phyloP scores from a whole-genome alignment of 2,797 vertebrate genomes.

The Choloepus didactylus region DNA sequence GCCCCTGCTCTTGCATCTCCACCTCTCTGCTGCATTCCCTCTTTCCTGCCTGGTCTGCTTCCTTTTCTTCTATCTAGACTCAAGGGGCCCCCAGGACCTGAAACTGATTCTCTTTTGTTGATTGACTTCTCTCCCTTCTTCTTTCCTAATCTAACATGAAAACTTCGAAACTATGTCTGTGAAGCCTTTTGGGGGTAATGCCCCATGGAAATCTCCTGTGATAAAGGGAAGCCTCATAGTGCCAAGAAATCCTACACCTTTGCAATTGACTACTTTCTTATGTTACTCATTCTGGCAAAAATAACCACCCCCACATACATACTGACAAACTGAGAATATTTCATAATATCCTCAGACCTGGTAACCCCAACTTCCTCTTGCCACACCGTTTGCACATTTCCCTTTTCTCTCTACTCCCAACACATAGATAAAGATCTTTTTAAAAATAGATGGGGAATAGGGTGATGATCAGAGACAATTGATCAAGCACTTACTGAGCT shows the following conservation, averaged over 20 bases:
- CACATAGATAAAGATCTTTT: background rate
- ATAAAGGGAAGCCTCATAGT: background rate
- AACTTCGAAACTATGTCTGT: background rate
- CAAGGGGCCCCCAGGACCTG: background rate
- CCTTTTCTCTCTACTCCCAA: background rate
- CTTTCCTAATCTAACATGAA: background rate
- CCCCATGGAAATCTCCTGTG: background rate
- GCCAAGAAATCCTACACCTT: background rate
- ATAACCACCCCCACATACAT: background rate
- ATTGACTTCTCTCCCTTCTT: background rate
- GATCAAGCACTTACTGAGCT: background rate
- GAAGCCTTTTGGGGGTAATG: background rate
- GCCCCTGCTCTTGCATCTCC: background rate
- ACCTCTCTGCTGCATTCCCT: background rate
- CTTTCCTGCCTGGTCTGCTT: background rate
- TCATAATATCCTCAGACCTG: background rate
- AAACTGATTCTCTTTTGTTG: background rate
- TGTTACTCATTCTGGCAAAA: background rate
- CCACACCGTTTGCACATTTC: slow-evolving; percentile 56
- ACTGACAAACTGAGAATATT: background rate
- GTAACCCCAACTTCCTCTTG: slow-evolving; percentile 32
- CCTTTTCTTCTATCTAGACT: background rate
- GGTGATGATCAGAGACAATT: background rate
- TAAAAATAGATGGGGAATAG: no score
- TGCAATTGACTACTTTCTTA: background rate